Evolutionary conservation across 2,888 invertebrate species (phyloP), one percentile per base, ranked within the genome.

Genomic region (Scaptomyza tumidula): DNA sequence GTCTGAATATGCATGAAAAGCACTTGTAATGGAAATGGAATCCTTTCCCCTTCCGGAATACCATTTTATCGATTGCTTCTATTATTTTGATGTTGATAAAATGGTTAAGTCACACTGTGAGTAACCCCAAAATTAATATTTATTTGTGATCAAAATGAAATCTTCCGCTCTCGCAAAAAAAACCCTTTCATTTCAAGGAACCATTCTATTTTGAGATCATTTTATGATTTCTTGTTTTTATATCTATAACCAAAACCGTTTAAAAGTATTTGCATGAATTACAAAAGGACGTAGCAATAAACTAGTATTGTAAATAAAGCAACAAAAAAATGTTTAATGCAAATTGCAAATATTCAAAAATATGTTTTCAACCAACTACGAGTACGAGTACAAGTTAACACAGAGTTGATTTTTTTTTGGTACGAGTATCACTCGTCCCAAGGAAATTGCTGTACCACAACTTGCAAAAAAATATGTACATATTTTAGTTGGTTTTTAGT

Each of bases 1-100:
- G 3, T 50, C 10, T 39, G 24, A 31, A 53, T 64, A 78, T 86
- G 87, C 87, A 85, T 87, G 85, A 85, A 85, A 88, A 88, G 76
- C 85, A 88, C 85, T 80, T 68, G 44, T 35, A 50, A 33, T 48
- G n/a, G 14, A 53, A 13, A 33, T 27, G 27, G n/a, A 33, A 6
- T 16, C 29, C 16, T 19, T 37, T 29, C 6, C 13, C 13, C 9
- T 44, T 29, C 14, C 11, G 13, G 11, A 27, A 11, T 11, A 6
- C 6, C 35, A 37, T 37, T 39, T 14, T 37, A 37, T 3, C 35
- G 33, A 1, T 33, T 10, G 33, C 33, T 33, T 10, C 10, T 33
- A 29, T 10, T 5, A 35, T 13, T 35, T 35, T 35, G 35, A 13
- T 35, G 35, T 35, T 13, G 5, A 35, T 13, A 24, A 24, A 24